These are phyloP conservation scores for Falco punctatus DNA, from an alignment of 2,113 vertebrate genomes.

Conservation along the genomic window DNA sequence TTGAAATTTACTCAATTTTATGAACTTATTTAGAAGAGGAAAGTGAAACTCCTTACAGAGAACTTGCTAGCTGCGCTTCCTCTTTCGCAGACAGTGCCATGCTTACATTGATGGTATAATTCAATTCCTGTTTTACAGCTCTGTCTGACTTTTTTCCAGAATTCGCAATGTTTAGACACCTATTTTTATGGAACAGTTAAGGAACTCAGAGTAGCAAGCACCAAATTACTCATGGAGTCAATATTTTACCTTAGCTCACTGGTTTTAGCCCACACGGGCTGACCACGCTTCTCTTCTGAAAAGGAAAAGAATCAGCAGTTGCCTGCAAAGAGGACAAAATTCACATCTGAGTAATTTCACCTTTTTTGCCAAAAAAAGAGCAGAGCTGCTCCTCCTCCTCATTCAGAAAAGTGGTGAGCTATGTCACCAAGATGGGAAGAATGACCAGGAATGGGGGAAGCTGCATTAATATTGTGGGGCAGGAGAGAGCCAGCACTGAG, in stretches of 20 bases:
- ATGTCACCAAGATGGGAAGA: not conserved
- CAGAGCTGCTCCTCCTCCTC: not conserved
- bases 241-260: not conserved
- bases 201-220: not conserved
- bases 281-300: not conserved
- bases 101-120: not conserved
- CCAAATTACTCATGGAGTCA: not conserved
- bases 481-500: not conserved
- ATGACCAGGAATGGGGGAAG: not conserved
- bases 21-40: conserved; percentile 14
- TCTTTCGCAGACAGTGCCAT: not conserved
- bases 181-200: not conserved
- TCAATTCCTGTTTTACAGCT: not conserved
- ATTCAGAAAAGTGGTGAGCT: not conserved
- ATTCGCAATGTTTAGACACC: not conserved
- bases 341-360: not conserved
- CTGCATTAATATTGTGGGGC: not conserved
- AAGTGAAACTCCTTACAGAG: not conserved
- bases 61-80: conserved; percentile 14
- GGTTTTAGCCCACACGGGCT: not conserved
- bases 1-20: not conserved
- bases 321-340: not conserved
- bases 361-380: not conserved
- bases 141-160: not conserved
- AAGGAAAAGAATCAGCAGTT: not conserved